These are phyloP conservation scores for Tapera naevia DNA, from an alignment of 2,797 vertebrate species.

Conservation along the genomic window DNA sequence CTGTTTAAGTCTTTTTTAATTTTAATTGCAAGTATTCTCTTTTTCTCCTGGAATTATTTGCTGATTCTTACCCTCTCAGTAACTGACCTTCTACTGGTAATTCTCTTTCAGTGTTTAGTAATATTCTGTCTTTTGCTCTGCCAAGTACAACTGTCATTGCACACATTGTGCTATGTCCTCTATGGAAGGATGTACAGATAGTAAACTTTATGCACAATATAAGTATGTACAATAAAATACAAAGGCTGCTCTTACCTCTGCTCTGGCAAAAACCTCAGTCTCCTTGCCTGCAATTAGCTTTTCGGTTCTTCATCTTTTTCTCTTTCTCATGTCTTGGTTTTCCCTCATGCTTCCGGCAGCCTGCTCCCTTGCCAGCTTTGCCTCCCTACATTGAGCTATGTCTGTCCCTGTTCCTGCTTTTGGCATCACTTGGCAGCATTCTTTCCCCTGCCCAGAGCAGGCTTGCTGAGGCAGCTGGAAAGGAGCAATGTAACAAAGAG, in stretches of 20 bases:
- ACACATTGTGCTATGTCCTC: not conserved
- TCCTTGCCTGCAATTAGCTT: not conserved
- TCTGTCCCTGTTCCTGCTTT: not conserved
- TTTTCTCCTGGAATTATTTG: not conserved
- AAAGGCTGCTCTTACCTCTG: conserved; percentile 23
- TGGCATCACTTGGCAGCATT: not conserved
- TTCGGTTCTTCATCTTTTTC: not conserved
- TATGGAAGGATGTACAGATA: not conserved
- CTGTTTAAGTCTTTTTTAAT: not conserved
- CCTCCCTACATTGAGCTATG: not conserved
- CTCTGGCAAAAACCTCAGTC: not conserved
- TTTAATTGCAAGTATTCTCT: not conserved
- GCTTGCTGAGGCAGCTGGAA: not conserved
- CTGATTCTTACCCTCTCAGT: not conserved
- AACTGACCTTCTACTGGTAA: not conserved
- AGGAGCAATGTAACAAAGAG: not conserved
- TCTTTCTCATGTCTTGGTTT: not conserved
- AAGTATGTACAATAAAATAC: no score
- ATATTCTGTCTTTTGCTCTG: conserved; percentile 8
- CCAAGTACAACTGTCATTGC: not conserved
- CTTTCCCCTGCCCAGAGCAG: not conserved
- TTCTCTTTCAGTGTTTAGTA: not conserved
- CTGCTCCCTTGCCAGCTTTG: not conserved
- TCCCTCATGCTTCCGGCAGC: not conserved
- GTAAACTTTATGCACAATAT: not conserved